These are phyloP conservation scores for Homarus americanus DNA, from an alignment of 1,140 invertebrate genomes.

Conservation along the genomic window DNA sequence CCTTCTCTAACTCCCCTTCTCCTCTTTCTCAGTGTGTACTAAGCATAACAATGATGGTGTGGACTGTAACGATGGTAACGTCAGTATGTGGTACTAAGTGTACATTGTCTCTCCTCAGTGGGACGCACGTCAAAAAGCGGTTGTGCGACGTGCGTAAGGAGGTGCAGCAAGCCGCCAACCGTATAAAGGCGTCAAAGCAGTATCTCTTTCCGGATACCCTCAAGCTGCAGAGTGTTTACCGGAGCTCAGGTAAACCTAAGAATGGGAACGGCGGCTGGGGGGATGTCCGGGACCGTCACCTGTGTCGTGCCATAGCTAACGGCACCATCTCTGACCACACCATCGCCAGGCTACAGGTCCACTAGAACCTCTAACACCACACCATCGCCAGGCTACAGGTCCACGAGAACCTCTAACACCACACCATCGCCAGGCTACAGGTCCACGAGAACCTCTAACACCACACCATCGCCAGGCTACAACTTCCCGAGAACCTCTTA, in stretches of 20 bases:
- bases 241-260: slow-evolving; percentile 86
- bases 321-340: slow-evolving; percentile 17
- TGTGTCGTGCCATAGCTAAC: slow-evolving; percentile 79
- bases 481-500: neutral
- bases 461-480: neutral
- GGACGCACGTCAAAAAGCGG: slow-evolving; percentile 96
- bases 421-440: slow-evolving; percentile 9
- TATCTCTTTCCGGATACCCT: slow-evolving; percentile 36
- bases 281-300: slow-evolving; percentile 85
- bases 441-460: neutral
- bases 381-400: neutral
- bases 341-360: neutral
- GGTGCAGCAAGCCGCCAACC: slow-evolving; percentile 6
- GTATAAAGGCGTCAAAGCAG: slow-evolving; percentile 7
- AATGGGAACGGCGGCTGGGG: slow-evolving; percentile 99
- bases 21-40: too few relatives aligned
- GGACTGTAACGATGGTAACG: too few relatives aligned
- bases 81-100: too few relatives aligned
- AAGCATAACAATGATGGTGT: too few relatives aligned
- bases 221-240: slow-evolving; percentile 1
- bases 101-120: too few relatives aligned
- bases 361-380: neutral
- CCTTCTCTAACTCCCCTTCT: too few relatives aligned
- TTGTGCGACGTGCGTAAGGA: slow-evolving; percentile 83
- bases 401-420: slow-evolving; percentile 13